A percentile compares a stretch with the other conserved stretches of the same genome.
These are phyloP conservation scores for Rousettus leschenaultii DNA, from an alignment of 2,113 vertebrate genomes.

Conservation along the genomic window DNA sequence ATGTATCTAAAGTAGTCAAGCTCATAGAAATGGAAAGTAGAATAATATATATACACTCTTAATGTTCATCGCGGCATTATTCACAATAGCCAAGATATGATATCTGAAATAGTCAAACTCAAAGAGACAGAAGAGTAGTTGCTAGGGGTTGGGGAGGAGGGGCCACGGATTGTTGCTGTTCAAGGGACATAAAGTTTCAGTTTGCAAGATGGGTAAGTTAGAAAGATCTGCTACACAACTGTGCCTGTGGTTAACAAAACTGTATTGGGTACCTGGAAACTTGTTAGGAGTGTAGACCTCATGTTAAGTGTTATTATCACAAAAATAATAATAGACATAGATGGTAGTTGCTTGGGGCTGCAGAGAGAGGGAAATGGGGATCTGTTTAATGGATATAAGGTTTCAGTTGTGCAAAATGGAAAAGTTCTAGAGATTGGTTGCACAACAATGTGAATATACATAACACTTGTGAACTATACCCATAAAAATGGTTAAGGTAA, in stretches of 20 bases:
- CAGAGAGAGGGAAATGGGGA: fast-evolving
- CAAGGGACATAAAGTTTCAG: not conserved
- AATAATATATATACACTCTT: not conserved
- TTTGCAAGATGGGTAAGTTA: not conserved
- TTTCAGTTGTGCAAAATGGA: not conserved
- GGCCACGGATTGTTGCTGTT: not conserved
- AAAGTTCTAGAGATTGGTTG: not conserved
- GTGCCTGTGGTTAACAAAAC: not conserved
- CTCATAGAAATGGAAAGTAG: not conserved
- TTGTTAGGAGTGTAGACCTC: not conserved
- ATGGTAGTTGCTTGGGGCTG: not conserved
- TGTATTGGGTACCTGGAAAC: not conserved
- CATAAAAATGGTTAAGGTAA: not conserved
- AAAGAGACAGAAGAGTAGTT: not conserved
- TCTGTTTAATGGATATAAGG: not conserved
- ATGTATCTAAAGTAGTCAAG: not conserved
- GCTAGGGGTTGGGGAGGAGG: not conserved
- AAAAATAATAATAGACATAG: not conserved
- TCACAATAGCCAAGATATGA: not conserved
- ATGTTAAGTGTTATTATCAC: not conserved
- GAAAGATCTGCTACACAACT: not conserved
- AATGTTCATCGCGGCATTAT: not conserved
- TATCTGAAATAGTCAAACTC: not conserved
- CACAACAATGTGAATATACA: not conserved
- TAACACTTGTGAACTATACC: not conserved